Conservation (phyloP, 1,140 invertebrate genomes). For the Drosophila sulfurigaster region DNA sequence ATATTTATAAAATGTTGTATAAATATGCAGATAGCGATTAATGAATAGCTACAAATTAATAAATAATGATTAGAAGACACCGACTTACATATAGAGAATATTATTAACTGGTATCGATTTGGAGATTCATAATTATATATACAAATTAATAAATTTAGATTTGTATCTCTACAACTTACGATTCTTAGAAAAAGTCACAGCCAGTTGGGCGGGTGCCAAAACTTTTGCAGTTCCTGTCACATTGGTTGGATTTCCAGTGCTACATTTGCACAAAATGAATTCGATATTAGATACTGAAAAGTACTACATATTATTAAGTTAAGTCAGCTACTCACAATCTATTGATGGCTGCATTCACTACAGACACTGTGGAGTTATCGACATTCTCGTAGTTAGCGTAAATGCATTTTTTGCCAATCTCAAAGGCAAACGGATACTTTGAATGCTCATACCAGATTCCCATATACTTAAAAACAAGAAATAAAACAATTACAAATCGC, state of each 20-base stretch:
- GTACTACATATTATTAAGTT: background rate
- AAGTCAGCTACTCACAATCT: constrained; percentile 86
- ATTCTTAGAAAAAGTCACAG: constrained; percentile 58
- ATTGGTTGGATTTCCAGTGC: constrained; percentile 66
- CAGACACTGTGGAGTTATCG: constrained; percentile 87
- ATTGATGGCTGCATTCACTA: constrained; percentile 83
- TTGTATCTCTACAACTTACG: constrained; percentile 42
- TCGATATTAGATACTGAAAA: background rate
- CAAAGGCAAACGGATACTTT: constrained; percentile 91
- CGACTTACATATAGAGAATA: too few species aligned
- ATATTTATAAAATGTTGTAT: too few species aligned
- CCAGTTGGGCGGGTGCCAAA: constrained; percentile 72
- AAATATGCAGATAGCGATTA: too few species aligned
- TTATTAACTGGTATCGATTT: too few species aligned
- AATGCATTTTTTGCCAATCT: constrained; percentile 91
- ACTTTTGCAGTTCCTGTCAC: constrained; percentile 85
- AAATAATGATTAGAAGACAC: too few species aligned
- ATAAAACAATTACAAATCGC: background rate
- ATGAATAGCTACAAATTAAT: too few species aligned
- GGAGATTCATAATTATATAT: too few species aligned
- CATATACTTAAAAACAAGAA: constrained; percentile 85
- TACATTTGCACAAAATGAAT: constrained; percentile 3
- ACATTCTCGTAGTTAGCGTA: constrained; percentile 88
- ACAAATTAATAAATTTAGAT: background rate
- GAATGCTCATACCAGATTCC: constrained; percentile 93